phyloP scores from a whole-genome alignment of 1,140 invertebrate species.

The Metaphire vulgaris region DNA sequence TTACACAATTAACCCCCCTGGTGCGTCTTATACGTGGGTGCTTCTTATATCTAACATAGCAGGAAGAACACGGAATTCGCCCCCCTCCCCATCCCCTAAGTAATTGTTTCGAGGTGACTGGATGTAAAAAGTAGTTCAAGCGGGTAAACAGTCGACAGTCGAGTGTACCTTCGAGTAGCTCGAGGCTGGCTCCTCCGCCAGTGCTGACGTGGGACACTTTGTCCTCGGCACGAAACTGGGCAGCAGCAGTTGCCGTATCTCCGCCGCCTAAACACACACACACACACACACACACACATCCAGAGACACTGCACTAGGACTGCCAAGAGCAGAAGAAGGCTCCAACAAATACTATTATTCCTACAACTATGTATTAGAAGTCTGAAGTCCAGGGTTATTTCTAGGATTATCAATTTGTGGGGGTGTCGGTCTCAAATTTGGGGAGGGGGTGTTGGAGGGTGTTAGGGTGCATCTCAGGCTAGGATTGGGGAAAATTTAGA shows the following conservation, averaged over 20 bases:
- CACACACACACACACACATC: constrained; percentile 10
- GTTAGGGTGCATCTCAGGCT: too few species aligned
- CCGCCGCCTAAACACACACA: constrained; percentile 62
- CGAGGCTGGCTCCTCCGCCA: constrained; percentile 93
- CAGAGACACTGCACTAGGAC: not conserved
- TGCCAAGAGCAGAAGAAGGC: not conserved
- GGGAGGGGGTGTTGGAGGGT: too few species aligned
- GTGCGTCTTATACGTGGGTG: too few species aligned
- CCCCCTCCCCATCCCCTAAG: too few species aligned
- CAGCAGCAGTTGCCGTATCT: constrained; percentile 94
- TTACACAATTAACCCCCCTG: too few species aligned
- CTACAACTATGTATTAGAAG: not conserved
- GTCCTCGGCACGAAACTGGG: constrained; percentile 90
- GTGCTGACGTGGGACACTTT: constrained; percentile 97
- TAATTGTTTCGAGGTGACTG: not conserved
- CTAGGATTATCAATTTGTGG: too few species aligned
- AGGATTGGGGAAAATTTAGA: too few species aligned
- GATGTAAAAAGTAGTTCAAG: not conserved
- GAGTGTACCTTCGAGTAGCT: constrained; percentile 7
- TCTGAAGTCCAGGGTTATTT: not conserved
- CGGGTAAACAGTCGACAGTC: not conserved
- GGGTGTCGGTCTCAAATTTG: too few species aligned
- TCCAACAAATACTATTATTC: not conserved
- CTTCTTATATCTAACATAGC: too few species aligned
- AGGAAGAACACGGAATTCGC: too few species aligned